Percentiles rank a stretch among this genome's conserved stretches.
Evolutionary conservation across 2,113 vertebrate genomes (phyloP).

Genomic region (Onychostruthus taczanowskii): DNA sequence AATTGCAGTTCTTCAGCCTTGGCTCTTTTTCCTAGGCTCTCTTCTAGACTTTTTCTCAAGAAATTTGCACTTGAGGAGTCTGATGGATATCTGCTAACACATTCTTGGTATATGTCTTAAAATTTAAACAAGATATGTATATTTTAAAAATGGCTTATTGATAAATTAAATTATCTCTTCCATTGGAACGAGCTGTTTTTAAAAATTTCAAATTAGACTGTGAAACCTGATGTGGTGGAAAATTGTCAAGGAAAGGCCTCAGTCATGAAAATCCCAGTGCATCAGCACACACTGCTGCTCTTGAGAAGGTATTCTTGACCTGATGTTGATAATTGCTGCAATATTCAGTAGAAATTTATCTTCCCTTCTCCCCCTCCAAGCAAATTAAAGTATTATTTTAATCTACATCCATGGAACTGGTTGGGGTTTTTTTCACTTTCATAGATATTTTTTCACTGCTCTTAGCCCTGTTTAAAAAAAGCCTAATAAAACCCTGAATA

Average conservation of each 20-base stretch:
- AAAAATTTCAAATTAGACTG: background rate
- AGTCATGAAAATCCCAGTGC: background rate
- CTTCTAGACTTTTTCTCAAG: background rate
- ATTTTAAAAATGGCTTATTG: rapidly evolving
- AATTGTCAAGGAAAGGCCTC: background rate
- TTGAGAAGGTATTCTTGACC: background rate
- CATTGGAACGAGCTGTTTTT: background rate
- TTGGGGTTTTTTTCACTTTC: background rate
- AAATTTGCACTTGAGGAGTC: background rate
- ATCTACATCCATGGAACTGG: background rate
- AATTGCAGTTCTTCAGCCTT: background rate
- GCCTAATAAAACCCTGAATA: background rate
- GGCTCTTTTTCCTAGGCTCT: background rate
- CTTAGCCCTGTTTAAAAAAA: background rate
- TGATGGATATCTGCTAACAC: background rate
- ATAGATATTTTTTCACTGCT: background rate
- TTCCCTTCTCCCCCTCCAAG: background rate
- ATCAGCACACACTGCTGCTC: background rate
- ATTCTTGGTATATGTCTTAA: background rate
- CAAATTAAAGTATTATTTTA: background rate
- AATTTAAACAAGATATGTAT: background rate
- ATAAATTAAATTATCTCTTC: background rate
- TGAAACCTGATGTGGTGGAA: background rate
- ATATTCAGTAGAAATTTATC: background rate
- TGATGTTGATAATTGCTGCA: background rate